Base-by-base conservation (phyloP, 2,113 vertebrate genomes). In the Perognathus longimembris region DNA sequence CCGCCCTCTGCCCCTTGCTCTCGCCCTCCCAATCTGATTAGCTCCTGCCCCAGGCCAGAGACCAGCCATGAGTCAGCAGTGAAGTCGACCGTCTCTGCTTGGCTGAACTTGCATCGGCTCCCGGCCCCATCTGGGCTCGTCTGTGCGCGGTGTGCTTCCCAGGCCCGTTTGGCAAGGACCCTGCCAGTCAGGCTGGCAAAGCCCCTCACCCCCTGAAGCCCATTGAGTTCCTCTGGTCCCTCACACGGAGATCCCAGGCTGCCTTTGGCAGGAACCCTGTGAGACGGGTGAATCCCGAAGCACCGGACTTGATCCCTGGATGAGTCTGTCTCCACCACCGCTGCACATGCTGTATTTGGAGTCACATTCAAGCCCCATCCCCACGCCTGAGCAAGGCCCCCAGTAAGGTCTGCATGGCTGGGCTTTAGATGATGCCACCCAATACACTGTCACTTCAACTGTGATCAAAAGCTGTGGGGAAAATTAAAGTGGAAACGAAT, bases 1-100 rank as follows among this genome's bases (percentile, higher is more conserved):
- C 50, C 50, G 11, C 50, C 50, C 14, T 15, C 50, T 15, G 11
- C 3, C 4, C 50, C 50, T 15, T 18, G 57, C 45, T 45, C 45
- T 12, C 12, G 7, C 1, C 28, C 32, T 0, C 7, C 21, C n/a
- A 18, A 0, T 28, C 3, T 24, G 88, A n/a, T 7, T 18, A 1
- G 30, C 61, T 57, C n/a, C 4, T 17, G 0, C 1, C 66, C 7
- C n/a, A n/a, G n/a, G n/a, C n/a, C n/a, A n/a, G n/a, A n/a, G n/a
- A n/a, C n/a, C n/a, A 45, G 36, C 26, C n/a, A 2, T 6, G 8
- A 28, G 1, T 4, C 59, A 59, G 42, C 18, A 7, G 10, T 24
- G 20, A 18, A 30, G 20, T 1, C 15, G 63, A 42, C 71, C 8
- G 10, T 10, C 32, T 36, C 22, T 36, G 7, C 11, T 4, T 22